Base-by-base conservation (phyloP, 2,888 invertebrate genomes). In the Geophilus truncorum region DNA sequence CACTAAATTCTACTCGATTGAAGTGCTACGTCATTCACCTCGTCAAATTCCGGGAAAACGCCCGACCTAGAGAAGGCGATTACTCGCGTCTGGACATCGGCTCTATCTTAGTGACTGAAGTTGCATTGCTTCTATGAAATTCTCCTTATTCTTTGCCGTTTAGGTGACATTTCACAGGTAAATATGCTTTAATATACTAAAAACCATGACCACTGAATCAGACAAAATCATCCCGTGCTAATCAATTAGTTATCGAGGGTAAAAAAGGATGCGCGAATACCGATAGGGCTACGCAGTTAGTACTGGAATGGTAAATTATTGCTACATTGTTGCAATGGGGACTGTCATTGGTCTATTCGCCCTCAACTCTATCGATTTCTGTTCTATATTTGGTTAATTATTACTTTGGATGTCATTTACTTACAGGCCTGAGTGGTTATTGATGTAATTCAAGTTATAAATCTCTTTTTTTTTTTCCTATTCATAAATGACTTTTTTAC, bases 251-350 rank as follows among this genome's bases (percentile, higher is more conserved):
- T n/a, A n/a, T n/a, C n/a, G n/a, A n/a, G n/a, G n/a, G n/a, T n/a
- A n/a, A n/a, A n/a, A 28, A 25, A 10, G 1, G 70, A 70, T 25
- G 28, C 28, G 28, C n/a, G 70, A 70, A 70, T 70, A 28, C 70
- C 70, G 70, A 70, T 70, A 25, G 70, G 70, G 70, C 70, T 70
- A 70, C 70, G 70, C 70, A 70, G 70, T 70, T 70, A 70, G 70
- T 70, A 15, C 70, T 28, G 70, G 70, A 28, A 70, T 70, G 70
- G 70, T 10, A 70, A 28, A 28, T 23, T 23, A 28, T 70, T 70
- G 70, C 70, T 70, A 70, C 70, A 70, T 70, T 70, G 70, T 70
- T 70, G 70, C 70, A 28, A 70, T 23, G 25, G 28, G 25, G 70
- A 25, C 70, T 23, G 25, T 70, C 70, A 70, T 70, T 70, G 70